These are phyloP conservation scores for Lontra canadensis DNA, from an alignment of 2,113 vertebrate genomes.

Conservation along the genomic window DNA sequence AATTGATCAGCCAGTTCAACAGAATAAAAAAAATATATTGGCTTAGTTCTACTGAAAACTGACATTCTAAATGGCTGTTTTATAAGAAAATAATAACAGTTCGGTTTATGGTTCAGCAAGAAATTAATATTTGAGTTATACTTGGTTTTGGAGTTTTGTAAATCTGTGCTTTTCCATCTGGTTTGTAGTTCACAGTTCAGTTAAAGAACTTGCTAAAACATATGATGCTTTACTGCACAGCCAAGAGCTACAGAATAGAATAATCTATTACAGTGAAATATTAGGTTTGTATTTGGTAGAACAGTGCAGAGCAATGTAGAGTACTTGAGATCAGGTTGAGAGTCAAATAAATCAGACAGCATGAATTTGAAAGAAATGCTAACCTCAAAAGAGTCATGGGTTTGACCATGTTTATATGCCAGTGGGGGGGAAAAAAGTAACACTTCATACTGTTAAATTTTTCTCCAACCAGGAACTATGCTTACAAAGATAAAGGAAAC, in stretches of 20 bases:
- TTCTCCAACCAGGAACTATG: not conserved
- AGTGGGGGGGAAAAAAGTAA: not conserved
- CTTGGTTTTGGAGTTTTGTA: not conserved
- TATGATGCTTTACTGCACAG: not conserved
- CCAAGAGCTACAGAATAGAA: not conserved
- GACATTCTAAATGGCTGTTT: conserved; percentile 1
- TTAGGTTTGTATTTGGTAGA: not conserved
- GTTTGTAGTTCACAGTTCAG: conserved; percentile 13
- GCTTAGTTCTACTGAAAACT: not conserved
- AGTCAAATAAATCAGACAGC: conserved; percentile 49
- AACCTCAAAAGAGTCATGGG: not conserved
- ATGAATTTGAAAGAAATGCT: not conserved
- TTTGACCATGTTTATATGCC: not conserved
- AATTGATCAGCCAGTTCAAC: not conserved
- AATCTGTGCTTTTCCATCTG: not conserved
- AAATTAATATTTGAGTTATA: not conserved
- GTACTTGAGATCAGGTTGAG: not conserved
- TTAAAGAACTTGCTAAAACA: conserved; percentile 6
- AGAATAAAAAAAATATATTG: not conserved
- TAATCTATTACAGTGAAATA: conserved; percentile 24
- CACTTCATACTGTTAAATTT: not conserved
- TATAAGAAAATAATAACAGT: not conserved
- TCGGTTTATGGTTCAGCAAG: not conserved
- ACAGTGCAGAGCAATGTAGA: not conserved
- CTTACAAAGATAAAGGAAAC: not conserved